Base-by-base conservation (phyloP, 2,888 invertebrate species). In the Coremacera marginata region DNA sequence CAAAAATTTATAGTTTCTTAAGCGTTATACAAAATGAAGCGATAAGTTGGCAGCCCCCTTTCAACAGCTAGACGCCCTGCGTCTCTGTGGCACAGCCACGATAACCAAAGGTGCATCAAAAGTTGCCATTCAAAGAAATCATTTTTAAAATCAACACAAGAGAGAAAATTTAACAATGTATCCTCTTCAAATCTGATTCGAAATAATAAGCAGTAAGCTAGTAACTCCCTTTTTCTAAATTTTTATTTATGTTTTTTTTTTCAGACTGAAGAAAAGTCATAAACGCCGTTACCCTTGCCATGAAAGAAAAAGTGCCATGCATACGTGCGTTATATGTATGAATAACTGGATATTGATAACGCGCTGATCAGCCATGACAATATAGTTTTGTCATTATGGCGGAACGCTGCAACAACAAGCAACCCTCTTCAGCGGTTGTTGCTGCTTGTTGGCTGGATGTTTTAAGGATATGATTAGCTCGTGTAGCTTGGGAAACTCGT, bases 341-440 rank as follows among this genome's bases (percentile, higher is more conserved):
- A 22, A 27, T 55, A 55, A 70, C 70, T 31, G n/a, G 34, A 55
- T 31, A 70, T 31, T 70, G 70, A 57, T 70, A 70, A 14, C 37
- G 0, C 44, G 60, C 37, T 72, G 71, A 72, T 72, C 71, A 37
- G 60, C 71, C 71, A 72, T 72, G 22, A 72, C 71, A 60, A 72
- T 60, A 72, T 71, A 72, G 71, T 72, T 60, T 57, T 44, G 57
- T 60, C 71, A 72, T 60, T 60, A 44, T 37, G 71, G 37, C 57
- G 52, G 52, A 34, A 49, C 22, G 7, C 34, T 16, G 31, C 19
- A 31, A 27, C 52, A 55, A 55, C 22, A 19, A 11, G 11, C 37
- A 19, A 37, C 37, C 67, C 16, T 44, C n/a, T 34, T 19, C 22
- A 19, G 19, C 19, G 11, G 37, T 55, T 31, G 19, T 55, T 31